Conservation (phyloP, 2,113 vertebrate genomes). For the Myotis davidii region DNA sequence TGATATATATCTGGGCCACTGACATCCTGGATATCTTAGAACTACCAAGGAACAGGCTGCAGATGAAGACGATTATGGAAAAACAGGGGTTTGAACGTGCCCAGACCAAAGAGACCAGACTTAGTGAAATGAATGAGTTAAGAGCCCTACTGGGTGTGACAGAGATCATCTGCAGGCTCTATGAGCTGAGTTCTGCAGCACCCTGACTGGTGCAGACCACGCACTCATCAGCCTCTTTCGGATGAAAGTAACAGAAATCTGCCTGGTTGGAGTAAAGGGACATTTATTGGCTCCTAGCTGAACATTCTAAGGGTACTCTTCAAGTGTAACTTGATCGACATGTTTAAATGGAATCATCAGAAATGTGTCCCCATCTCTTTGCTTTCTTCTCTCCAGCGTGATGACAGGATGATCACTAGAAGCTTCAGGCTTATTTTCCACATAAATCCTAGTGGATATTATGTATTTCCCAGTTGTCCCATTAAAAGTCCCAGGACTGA, state of each 20-base stretch:
- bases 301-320: slow-evolving; percentile 13
- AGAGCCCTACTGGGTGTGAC: not conserved
- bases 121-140: slow-evolving; percentile 1
- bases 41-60: not conserved
- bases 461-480: not conserved
- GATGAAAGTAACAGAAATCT: not conserved
- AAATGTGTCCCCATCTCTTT: not conserved
- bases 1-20: not conserved
- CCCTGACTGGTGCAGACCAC: not conserved
- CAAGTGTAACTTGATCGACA: slow-evolving; percentile 7
- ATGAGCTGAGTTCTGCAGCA: not conserved
- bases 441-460: not conserved
- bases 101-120: not conserved
- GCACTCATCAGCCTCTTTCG: not conserved
- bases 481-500: not conserved
- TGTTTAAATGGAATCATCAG: not conserved
- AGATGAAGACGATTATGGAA: not conserved
- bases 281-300: not conserved
- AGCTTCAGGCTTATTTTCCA: slow-evolving; percentile 3
- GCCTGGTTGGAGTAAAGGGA: not conserved
- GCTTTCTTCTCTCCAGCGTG: not conserved
- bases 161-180: not conserved
- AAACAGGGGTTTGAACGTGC: not conserved
- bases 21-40: not conserved
- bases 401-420: not conserved